Evolutionary conservation across 2,113 vertebrate species (phyloP).

Genomic region (Serilophus lunatus): DNA sequence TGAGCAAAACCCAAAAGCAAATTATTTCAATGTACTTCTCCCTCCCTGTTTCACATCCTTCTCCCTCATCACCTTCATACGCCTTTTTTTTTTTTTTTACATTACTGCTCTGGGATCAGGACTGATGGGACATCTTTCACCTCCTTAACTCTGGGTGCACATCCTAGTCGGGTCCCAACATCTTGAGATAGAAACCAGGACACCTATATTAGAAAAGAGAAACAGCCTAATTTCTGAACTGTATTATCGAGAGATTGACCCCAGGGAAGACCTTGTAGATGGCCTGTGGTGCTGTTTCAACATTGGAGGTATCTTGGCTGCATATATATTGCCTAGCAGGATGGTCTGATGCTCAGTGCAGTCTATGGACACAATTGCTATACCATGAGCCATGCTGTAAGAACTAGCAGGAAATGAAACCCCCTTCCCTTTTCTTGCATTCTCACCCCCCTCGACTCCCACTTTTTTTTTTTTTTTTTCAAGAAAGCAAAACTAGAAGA

Average conservation of each 20-base stretch:
- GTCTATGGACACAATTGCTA: accelerated
- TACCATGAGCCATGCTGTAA: neutral
- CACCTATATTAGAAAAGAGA: neutral
- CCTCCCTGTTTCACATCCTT: neutral
- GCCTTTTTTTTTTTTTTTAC: neutral
- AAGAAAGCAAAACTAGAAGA: neutral
- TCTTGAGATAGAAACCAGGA: neutral
- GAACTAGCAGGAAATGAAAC: neutral
- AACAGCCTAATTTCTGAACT: neutral
- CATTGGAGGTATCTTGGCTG: too few species aligned
- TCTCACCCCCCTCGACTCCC: accelerated
- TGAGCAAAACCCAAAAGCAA: neutral
- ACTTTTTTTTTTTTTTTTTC: neutral
- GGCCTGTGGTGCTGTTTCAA: neutral
- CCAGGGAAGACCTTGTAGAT: neutral
- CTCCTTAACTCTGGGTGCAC: neutral
- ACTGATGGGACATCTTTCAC: neutral
- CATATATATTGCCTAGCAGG: neutral
- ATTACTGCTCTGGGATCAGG: neutral
- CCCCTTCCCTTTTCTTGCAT: neutral
- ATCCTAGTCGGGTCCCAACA: neutral
- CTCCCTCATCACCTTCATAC: neutral
- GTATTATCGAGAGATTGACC: accelerated
- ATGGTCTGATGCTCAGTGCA: too few species aligned
- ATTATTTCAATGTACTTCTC: neutral